Percentiles rank a stretch among this genome's conserved stretches.
Evolutionary conservation across 2,888 invertebrate genomes (phyloP).

Genomic region (Sarcophaga variegata): DNA sequence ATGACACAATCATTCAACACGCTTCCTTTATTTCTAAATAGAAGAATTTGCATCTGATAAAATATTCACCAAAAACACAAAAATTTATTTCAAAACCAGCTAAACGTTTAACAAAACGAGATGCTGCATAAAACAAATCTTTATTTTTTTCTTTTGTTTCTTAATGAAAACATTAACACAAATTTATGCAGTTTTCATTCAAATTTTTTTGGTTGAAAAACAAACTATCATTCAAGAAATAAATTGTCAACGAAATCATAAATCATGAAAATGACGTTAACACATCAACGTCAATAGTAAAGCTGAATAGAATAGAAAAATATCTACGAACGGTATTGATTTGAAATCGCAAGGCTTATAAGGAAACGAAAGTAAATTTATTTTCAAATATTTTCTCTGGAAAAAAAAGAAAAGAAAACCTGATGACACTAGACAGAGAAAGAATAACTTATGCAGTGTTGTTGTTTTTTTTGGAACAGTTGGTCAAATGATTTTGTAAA

Average conservation of each 20-base stretch:
- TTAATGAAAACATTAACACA: slow-evolving; percentile 49
- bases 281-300: slow-evolving; percentile 48
- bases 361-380: too few relatives aligned
- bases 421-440: too few relatives aligned
- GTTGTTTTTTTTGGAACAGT: too few relatives aligned
- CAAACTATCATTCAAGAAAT: slow-evolving; percentile 33
- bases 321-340: too few relatives aligned
- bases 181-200: slow-evolving; percentile 52
- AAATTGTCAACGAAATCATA: slow-evolving; percentile 51
- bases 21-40: slow-evolving; percentile 22
- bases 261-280: slow-evolving; percentile 65
- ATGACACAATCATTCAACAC: slow-evolving; percentile 56
- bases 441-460: too few relatives aligned
- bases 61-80: slow-evolving; percentile 59
- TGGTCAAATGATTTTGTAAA: too few relatives aligned
- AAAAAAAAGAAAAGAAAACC: too few relatives aligned
- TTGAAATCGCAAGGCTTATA: too few relatives aligned
- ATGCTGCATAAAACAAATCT: background rate
- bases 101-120: background rate
- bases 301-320: background rate
- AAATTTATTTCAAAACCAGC: slow-evolving; percentile 38
- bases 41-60: slow-evolving; percentile 60
- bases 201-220: background rate
- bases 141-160: background rate
- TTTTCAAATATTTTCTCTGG: too few relatives aligned